These are phyloP conservation scores for Poicephalus meyeri DNA, from an alignment of 2,113 vertebrate genomes.

Conservation along the genomic window DNA sequence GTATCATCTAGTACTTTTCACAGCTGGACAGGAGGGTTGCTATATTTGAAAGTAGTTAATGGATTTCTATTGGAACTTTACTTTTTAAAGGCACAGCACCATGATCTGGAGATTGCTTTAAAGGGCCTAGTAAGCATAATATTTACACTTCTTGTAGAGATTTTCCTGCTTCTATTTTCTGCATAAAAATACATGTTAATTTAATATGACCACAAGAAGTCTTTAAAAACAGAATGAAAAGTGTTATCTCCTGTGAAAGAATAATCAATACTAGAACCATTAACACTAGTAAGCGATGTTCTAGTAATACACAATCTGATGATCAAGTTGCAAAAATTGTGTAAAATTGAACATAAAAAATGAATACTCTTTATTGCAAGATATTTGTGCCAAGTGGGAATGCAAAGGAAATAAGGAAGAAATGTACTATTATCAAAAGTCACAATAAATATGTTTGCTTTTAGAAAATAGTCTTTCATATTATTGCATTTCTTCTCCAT, in stretches of 20 bases:
- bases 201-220: neutral
- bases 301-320: neutral
- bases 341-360: neutral
- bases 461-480: neutral
- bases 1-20: conserved; percentile 86
- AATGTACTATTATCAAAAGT: neutral
- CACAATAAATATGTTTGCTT: neutral
- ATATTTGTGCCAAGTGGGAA: neutral
- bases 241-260: neutral
- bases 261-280: neutral
- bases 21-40: conserved; percentile 85
- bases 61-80: conserved; percentile 81
- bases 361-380: neutral
- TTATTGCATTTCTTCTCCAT: neutral
- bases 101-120: neutral
- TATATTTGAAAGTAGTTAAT: conserved; percentile 82
- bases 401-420: neutral
- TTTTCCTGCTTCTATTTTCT: neutral
- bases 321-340: neutral
- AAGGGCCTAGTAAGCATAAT: neutral
- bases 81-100: conserved; percentile 78
- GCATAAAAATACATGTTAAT: neutral
- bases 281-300: neutral
- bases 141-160: neutral
- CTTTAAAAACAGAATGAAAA: conserved; percentile 3